phyloP scores from a whole-genome alignment of 2,888 invertebrate species.

The Belgica antarctica region DNA sequence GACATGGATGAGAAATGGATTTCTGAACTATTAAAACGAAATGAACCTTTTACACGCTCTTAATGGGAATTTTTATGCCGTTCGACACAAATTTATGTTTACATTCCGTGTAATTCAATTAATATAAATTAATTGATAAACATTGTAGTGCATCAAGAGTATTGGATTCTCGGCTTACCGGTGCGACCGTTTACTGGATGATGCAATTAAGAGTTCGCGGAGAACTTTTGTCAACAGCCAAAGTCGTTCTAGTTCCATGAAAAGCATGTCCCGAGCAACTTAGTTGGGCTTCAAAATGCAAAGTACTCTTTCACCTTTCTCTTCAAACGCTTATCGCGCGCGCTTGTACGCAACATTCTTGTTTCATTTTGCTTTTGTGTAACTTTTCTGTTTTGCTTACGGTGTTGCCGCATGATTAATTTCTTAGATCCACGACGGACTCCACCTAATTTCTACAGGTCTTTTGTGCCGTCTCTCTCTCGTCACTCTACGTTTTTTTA shows the following conservation, averaged over 20 bases:
- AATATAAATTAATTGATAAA: slow-evolving; percentile 31
- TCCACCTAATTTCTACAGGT: slow-evolving; percentile 1
- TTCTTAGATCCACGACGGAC: background rate
- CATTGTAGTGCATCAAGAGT: slow-evolving; percentile 7
- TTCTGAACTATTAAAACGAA: slow-evolving; percentile 9
- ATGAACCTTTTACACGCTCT: slow-evolving; percentile 33
- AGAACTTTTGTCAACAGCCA: background rate
- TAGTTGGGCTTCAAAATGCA: slow-evolving; percentile 10
- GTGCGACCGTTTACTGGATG: background rate
- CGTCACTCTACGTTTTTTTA: background rate
- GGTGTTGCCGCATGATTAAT: slow-evolving; percentile 21
- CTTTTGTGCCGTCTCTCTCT: background rate
- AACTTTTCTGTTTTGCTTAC: background rate
- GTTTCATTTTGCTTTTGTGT: slow-evolving; percentile 23
- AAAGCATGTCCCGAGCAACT: background rate
- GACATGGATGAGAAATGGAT: background rate
- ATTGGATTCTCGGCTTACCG: background rate
- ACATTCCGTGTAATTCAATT: slow-evolving; percentile 32
- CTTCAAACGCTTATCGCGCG: background rate
- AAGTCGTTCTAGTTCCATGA: background rate
- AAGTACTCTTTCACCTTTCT: slow-evolving; percentile 28
- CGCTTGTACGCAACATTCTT: slow-evolving; percentile 29
- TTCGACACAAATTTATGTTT: slow-evolving; percentile 32
- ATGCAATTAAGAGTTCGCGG: too few relatives aligned
- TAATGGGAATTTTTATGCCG: slow-evolving; percentile 25